Evolutionary conservation across 2,797 vertebrate genomes (phyloP).

Genomic region (Psittacula echo): DNA sequence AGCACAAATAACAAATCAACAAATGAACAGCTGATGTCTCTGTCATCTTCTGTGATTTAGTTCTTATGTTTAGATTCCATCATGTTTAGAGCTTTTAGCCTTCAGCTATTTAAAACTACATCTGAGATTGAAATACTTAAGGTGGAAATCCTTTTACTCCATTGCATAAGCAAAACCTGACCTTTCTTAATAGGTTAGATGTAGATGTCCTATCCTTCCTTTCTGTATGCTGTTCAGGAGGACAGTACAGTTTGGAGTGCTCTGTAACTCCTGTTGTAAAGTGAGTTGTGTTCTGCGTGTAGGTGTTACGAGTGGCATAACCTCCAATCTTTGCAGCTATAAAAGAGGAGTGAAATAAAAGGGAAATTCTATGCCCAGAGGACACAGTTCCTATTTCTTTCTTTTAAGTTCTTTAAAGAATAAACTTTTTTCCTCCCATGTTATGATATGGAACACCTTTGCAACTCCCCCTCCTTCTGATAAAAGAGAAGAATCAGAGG

Average conservation of each 20-base stretch:
- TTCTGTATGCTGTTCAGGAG: neutral
- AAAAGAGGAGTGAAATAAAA: neutral
- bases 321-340: neutral
- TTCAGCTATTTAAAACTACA: neutral
- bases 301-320: neutral
- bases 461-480: neutral
- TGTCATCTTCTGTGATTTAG: neutral
- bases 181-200: neutral
- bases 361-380: neutral
- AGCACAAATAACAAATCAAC: neutral
- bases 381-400: neutral
- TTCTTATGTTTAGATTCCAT: neutral
- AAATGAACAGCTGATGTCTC: neutral
- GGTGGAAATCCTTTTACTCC: neutral
- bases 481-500: neutral
- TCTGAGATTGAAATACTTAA: neutral
- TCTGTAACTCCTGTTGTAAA: neutral
- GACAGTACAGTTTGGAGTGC: neutral
- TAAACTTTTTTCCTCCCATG: neutral
- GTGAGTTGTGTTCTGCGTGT: neutral
- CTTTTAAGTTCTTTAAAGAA: neutral
- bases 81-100: neutral
- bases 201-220: neutral
- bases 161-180: neutral
- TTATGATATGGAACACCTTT: neutral